A percentile compares a stretch with the other conserved stretches of the same genome.
Evolutionary conservation across 2,113 vertebrate species (phyloP).

Genomic region (Camelus bactrianus): DNA sequence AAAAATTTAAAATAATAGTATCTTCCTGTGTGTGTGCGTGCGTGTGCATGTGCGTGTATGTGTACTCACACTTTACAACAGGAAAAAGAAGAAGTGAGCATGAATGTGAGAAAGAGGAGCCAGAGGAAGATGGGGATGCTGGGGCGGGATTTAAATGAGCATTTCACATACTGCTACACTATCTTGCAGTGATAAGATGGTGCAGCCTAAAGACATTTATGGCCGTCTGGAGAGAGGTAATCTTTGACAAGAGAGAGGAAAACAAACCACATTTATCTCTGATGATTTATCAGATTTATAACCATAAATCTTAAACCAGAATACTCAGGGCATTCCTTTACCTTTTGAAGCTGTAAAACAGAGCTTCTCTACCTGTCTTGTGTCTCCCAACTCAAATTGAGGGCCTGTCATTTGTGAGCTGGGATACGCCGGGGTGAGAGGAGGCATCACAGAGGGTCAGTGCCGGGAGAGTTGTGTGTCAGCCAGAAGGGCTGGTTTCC

Average conservation of each 20-base stretch:
- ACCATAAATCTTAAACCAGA: conserved; percentile 79
- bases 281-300: conserved; percentile 75
- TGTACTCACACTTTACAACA: not conserved
- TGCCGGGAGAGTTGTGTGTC: conserved; percentile 37
- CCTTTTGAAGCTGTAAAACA: conserved; percentile 70
- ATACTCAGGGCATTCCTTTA: conserved; percentile 63
- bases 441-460: conserved; percentile 45
- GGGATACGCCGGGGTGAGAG: not conserved
- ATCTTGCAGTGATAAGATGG: conserved; percentile 69
- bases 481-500: conserved; percentile 19
- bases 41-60: not conserved
- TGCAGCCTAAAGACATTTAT: conserved; percentile 76
- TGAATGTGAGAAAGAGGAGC: not conserved
- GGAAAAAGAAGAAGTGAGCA: conserved; percentile 4
- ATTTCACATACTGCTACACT: conserved; percentile 60
- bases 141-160: conserved; percentile 67
- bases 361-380: conserved; percentile 59
- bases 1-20: not conserved
- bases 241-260: conserved; percentile 63
- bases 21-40: not conserved
- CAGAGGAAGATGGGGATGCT: not conserved
- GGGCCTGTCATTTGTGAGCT: not conserved
- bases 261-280: conserved; percentile 64
- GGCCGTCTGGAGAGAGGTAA: conserved; percentile 63
- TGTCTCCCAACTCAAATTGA: not conserved